Conservation (phyloP, 2,797 vertebrate genomes). For the Anguilla pacifica region DNA sequence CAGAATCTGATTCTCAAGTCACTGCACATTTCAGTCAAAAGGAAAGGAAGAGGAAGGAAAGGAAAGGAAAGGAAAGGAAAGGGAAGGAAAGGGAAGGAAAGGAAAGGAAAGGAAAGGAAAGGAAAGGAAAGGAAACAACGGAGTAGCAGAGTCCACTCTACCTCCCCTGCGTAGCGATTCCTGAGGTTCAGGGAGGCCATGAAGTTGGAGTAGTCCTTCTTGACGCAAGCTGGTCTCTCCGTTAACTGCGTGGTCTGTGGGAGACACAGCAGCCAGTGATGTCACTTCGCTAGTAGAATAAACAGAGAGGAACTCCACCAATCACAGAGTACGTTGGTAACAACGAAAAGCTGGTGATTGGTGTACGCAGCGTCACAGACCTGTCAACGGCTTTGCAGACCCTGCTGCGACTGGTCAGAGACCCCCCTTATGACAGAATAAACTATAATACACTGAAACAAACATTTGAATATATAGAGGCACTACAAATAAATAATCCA, state of each 20-base stretch:
- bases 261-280: background rate
- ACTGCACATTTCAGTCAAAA: background rate
- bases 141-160: constrained; percentile 45
- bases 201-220: constrained; percentile 98
- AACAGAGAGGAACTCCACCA: background rate
- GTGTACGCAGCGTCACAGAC: too few species aligned
- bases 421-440: too few species aligned
- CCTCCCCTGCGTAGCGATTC: constrained; percentile 97
- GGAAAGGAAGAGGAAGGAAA: background rate
- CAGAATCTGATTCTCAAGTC: background rate
- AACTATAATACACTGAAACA: too few species aligned
- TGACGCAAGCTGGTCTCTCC: constrained; percentile 92
- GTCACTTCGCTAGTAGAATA: background rate
- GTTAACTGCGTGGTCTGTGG: constrained; percentile 86
- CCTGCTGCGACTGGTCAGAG: too few species aligned
- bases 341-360: background rate
- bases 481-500: too few species aligned
- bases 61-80: background rate
- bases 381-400: too few species aligned
- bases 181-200: constrained; percentile 96
- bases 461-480: too few species aligned
- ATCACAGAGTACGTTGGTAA: background rate
- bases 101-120: too few species aligned
- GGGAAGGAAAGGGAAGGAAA: background rate
- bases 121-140: too few species aligned